phyloP scores from a whole-genome alignment of 2,888 invertebrate species.

The Sarcophaga subvicina region DNA sequence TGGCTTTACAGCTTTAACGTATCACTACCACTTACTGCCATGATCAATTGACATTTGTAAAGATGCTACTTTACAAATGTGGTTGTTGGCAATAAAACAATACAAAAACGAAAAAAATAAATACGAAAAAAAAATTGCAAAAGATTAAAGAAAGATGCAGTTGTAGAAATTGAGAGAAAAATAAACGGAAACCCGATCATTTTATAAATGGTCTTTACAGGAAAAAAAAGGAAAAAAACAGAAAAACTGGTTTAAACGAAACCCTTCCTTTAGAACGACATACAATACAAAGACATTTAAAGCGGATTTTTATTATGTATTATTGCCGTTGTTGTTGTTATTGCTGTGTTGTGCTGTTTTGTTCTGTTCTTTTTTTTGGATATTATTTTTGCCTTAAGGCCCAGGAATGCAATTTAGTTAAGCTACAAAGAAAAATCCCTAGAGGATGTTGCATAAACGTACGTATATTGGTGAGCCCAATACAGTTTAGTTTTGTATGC shows the following conservation, averaged over 20 bases:
- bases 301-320: conserved; percentile 31
- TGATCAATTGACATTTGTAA: conserved; percentile 67
- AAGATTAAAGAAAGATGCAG: conserved; percentile 50
- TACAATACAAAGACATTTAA: conserved; percentile 7
- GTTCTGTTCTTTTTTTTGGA: background rate
- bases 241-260: conserved; percentile 44
- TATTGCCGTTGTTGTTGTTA: background rate
- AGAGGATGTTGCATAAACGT: conserved; percentile 45
- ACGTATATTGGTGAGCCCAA: background rate
- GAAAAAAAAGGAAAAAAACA: background rate
- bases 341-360: conserved; percentile 19
- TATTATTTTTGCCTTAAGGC: background rate
- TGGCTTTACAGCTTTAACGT: background rate
- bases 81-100: conserved; percentile 21
- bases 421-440: conserved; percentile 52
- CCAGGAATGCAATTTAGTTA: conserved; percentile 48
- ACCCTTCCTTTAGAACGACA: conserved; percentile 12
- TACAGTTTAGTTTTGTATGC: background rate
- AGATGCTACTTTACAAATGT: conserved; percentile 54
- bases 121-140: conserved; percentile 12
- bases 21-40: conserved; percentile 42
- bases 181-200: conserved; percentile 37
- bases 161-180: conserved; percentile 22
- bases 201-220: conserved; percentile 52
- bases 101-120: too few relatives aligned